These are phyloP conservation scores for Prionace glauca DNA, from an alignment of 2,797 vertebrate genomes.

Conservation along the genomic window DNA sequence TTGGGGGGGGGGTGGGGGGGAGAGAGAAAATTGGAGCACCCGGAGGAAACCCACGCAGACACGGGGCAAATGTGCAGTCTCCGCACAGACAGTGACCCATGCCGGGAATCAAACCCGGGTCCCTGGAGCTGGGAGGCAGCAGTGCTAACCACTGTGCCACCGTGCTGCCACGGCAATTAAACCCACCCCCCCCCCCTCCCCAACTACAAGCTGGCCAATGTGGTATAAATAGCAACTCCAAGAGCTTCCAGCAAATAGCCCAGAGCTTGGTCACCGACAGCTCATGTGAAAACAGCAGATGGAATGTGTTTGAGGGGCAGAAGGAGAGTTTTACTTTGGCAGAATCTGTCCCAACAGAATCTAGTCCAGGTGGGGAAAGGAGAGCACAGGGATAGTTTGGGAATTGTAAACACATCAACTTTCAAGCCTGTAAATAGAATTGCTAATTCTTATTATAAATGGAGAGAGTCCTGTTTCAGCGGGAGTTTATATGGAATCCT, in stretches of 20 bases:
- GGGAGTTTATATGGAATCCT: not conserved
- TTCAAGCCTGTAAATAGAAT: not conserved
- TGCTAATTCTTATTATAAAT: not conserved
- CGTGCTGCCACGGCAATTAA: not conserved
- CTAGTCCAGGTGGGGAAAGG: not conserved
- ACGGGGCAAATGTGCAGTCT: no score
- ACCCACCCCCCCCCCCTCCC: not conserved
- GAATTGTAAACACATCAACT: not conserved
- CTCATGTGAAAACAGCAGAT: conserved; percentile 15
- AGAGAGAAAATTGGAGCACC: no score
- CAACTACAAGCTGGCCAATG: not conserved
- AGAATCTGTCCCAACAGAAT: not conserved
- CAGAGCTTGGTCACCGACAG: not conserved
- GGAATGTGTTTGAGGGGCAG: not conserved
- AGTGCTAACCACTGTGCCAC: no score
- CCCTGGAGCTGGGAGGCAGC: no score
- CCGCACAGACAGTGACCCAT: no score
- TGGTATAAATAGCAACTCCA: conserved; percentile 3
- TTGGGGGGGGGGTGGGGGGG: no score
- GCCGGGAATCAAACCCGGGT: no score
- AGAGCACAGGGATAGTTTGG: not conserved
- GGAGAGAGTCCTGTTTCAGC: not conserved
- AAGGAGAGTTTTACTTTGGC: not conserved
- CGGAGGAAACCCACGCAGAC: no score
- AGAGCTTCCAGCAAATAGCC: not conserved